Conservation (phyloP, 2,113 vertebrate genomes). For the Illadopsis cleaveri region DNA sequence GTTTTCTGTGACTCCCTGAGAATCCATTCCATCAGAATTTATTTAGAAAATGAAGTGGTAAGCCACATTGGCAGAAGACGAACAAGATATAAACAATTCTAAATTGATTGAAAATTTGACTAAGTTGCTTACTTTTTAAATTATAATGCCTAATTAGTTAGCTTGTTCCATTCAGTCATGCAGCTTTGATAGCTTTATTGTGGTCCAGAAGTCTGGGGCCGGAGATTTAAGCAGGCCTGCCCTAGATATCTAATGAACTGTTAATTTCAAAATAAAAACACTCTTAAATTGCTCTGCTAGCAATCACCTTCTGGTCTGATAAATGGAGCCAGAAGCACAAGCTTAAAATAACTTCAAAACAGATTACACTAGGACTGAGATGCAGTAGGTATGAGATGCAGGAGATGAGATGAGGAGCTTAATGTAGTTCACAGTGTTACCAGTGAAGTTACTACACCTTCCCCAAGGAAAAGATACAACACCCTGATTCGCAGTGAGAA, state of each 20-base stretch:
- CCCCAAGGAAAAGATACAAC: background rate
- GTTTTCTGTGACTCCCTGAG: background rate
- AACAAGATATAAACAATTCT: background rate
- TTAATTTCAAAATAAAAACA: conserved; percentile 46
- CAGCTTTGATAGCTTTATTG: conserved; percentile 33
- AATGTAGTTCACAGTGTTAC: background rate
- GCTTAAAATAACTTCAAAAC: background rate
- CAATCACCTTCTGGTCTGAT: background rate
- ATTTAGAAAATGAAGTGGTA: background rate
- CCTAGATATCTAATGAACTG: conserved; percentile 44
- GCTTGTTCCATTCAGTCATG: conserved; percentile 20
- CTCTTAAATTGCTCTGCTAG: background rate
- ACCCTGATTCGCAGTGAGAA: background rate
- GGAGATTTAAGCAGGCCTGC: background rate
- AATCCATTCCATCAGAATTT: background rate
- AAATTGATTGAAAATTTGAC: background rate
- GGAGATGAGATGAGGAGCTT: background rate
- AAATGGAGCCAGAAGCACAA: background rate
- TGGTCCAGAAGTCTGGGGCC: background rate
- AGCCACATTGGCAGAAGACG: background rate
- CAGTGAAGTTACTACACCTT: background rate
- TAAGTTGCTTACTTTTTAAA: conserved; percentile 18
- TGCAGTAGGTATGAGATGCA: background rate
- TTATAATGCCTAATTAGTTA: conserved; percentile 49
- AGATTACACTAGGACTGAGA: background rate